Evolutionary conservation across 2,797 vertebrate genomes (phyloP).

Genomic region (Spinibarbus caldwelli): DNA sequence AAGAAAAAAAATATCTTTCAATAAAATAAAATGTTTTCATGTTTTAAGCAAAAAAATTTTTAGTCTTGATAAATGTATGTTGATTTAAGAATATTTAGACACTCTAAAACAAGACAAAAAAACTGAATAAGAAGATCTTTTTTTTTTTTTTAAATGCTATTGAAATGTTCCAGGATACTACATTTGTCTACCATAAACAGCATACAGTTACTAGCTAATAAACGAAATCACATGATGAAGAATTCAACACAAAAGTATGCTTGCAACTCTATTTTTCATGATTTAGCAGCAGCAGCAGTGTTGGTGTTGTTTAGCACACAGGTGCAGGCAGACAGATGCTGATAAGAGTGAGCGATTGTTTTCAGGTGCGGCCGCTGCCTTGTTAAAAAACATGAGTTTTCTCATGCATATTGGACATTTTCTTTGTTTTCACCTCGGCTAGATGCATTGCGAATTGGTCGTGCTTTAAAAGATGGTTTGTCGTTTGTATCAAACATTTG

Average conservation of each 20-base stretch:
- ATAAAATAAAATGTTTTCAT: too few species aligned
- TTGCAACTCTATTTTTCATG: neutral
- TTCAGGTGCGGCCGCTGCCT: slow-evolving; percentile 1
- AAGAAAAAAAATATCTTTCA: neutral
- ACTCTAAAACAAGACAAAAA: too few species aligned
- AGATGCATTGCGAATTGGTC: neutral
- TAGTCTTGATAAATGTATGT: neutral
- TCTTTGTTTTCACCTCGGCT: slow-evolving; percentile 3
- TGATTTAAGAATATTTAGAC: too few species aligned
- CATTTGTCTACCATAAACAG: neutral
- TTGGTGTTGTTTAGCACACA: neutral
- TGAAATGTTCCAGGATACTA: neutral
- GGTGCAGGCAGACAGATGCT: slow-evolving; percentile 2
- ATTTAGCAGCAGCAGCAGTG: neutral
- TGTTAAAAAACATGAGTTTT: slow-evolving; percentile 25
- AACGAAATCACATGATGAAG: neutral
- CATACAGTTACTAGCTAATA: neutral
- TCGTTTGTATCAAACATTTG: neutral
- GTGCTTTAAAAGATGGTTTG: slow-evolving; percentile 3
- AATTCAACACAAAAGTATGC: neutral
- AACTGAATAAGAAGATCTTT: too few species aligned
- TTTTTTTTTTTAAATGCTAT: too few species aligned
- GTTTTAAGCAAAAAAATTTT: neutral
- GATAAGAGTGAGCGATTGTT: slow-evolving; percentile 7
- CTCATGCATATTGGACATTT: slow-evolving; percentile 15